Evolutionary conservation across 2,888 invertebrate species (phyloP), one percentile per base, ranked within the genome.

Genomic region (Branchellion lobata): DNA sequence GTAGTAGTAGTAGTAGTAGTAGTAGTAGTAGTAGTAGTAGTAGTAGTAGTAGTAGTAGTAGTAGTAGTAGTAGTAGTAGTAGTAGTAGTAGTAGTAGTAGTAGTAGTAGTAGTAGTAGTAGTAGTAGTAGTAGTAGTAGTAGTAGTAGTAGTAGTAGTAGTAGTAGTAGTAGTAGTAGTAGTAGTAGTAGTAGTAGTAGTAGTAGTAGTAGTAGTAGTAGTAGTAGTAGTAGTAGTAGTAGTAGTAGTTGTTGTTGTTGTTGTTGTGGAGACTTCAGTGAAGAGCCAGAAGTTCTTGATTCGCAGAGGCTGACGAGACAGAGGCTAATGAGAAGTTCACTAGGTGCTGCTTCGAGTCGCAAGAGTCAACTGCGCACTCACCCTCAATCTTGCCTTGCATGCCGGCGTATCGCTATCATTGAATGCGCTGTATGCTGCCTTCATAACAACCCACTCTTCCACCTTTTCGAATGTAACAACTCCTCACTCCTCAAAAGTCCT

Each of bases 81-180:
- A 40, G 29, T 27, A 65, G 29, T 27, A 27, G n/a, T 65, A 65
- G 65, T 29, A 65, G 29, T 65, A 65, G 65, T 65, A 65, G n/a
- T 65, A 27, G 65, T 65, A 27, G 65, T 65, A 65, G 65, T 65
- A 65, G 65, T 65, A 65, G 65, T 65, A 65, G 77, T 78, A 79
- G 79, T 78, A 79, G 77, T 78, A 79, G 77, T 78, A 79, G 77
- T 57, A 79, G 77, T 57, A 79, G 78, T 78, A 79, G 77, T 79
- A 79, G 61, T 57, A 79, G 57, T 57, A 79, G 77, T 34, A 79
- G 36, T 57, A 79, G 61, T 57, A 79, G 77, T 57, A 79, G 79
- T 57, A 79, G 79, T 78, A 79, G 79, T 78, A 79, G 79, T 78
- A 79, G 79, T 78, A 79, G 77, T 78, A 79, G 77, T 78, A 79